Base-by-base conservation (phyloP, 2,113 vertebrate genomes). In the Actenoides hombroni region DNA sequence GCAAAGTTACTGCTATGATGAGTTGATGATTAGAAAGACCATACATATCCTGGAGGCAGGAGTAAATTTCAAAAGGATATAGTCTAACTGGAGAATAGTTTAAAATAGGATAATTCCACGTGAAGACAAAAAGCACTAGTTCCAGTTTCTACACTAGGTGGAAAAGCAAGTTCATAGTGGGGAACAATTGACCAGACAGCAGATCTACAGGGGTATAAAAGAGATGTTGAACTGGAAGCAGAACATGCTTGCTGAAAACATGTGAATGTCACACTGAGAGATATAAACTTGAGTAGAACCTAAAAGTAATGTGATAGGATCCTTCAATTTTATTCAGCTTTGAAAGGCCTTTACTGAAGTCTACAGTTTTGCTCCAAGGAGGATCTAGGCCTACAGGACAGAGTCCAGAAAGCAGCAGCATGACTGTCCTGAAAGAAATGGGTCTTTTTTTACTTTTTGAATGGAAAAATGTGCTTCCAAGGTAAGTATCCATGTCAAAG, bases 141-240 rank as follows among this genome's bases (percentile, higher is more conserved):
- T 79, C 24, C 19, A 35, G 11, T 75, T 92, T 94, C 56, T 35
- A 61, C 9, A 29, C 78, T 61, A 31, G 18, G 12, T 79, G 51
- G 46, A 63, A 92, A 88, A 60, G 15, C 4, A 73, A 11, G 15
- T 35, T 74, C 25, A 11, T 5, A 9, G 3, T 44, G 53, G 23
- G 21, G 12, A 93, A 37, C 67, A 64, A 24, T 37, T 40, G 25
- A 44, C 31, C 61, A 64, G 42, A 65, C 4, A 65, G 17, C 4
- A 70, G 23, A 74, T 48, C n/a, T 67, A 63, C 10, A 44, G 15
- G 17, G 1, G 2, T 2, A 26, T 23, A 33, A 31, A 35, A 31
- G 33, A 37, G 25, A 46, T 11, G 18, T 48, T 49, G 10, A 85
- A 42, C 21, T 0, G 0, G 46, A 75, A 93, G n/a, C 53, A 39